Conservation (phyloP, 64 coral and sea anemone genomes). For the Dendrophyllia cribrosa region DNA sequence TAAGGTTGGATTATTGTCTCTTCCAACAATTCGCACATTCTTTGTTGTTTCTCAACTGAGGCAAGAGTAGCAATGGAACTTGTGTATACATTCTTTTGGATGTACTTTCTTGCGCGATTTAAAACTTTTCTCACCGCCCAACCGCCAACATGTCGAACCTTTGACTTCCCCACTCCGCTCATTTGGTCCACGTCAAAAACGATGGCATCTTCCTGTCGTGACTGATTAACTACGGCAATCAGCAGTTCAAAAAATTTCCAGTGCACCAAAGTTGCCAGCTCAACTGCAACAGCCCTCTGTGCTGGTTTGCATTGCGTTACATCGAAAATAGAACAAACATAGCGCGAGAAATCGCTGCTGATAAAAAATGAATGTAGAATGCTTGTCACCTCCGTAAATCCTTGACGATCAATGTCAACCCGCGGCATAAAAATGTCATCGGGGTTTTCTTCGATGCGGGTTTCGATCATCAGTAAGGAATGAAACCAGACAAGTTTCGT, state of each 20-base stretch:
- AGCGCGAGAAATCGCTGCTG: not conserved
- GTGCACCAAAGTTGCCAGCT: conserved; percentile 14
- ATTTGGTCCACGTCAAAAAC: conserved; percentile 42
- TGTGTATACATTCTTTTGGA: conserved; percentile 13
- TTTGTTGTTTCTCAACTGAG: conserved; percentile 13
- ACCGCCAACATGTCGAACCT: conserved; percentile 49
- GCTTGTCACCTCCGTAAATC: conserved; percentile 40
- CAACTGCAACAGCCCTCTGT: conserved; percentile 12
- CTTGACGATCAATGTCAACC: conserved; percentile 27
- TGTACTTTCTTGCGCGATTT: not conserved
- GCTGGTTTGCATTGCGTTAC: not conserved
- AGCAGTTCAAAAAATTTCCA: conserved; percentile 11
- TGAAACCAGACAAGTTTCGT: conserved; percentile 51
- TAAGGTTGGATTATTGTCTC: conserved; percentile 5
- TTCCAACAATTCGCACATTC: conserved; percentile 19
- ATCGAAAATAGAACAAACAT: conserved; percentile 31
- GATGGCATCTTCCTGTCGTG: not conserved
- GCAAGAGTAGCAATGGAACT: conserved; percentile 6
- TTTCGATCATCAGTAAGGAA: conserved; percentile 40
- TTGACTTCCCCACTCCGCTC: not conserved
- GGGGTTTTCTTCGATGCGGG: conserved; percentile 12
- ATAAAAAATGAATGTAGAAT: conserved; percentile 31
- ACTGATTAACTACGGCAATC: conserved; percentile 5
- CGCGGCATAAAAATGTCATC: conserved; percentile 49
- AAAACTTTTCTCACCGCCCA: conserved; percentile 47